Conservation (phyloP, 1,140 invertebrate species). For the Papilio glaucus region DNA sequence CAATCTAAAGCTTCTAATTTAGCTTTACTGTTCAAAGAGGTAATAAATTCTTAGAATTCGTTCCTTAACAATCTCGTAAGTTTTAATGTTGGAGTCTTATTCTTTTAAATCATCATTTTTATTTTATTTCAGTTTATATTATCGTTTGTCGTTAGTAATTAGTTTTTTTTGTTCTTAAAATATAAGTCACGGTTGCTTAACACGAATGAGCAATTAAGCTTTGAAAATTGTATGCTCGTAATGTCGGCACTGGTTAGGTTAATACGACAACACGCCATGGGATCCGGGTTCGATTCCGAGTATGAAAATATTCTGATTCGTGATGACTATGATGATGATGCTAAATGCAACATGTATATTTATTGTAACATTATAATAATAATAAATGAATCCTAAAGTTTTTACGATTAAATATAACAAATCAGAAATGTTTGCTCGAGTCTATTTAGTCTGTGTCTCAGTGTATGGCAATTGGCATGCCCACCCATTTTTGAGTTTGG, state of each 20-base stretch:
- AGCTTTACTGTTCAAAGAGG: no score
- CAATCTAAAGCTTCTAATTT: conserved; percentile 8
- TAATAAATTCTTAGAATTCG: background rate
- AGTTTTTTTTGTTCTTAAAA: conserved; percentile 41
- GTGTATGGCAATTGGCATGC: no score
- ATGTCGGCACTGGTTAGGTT: background rate
- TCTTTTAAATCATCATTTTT: conserved; percentile 51
- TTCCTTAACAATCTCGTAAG: conserved; percentile 49
- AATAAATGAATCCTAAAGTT: no score
- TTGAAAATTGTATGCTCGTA: background rate
- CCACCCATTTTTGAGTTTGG: no score
- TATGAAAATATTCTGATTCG: no score
- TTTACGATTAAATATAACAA: no score
- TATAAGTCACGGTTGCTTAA: conserved; percentile 9
- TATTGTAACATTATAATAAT: no score
- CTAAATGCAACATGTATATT: no score
- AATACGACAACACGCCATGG: background rate
- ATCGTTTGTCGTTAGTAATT: conserved; percentile 52
- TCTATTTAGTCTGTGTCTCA: no score
- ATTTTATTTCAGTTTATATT: conserved; percentile 64
- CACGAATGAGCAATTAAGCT: conserved; percentile 41
- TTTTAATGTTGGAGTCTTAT: conserved; percentile 66
- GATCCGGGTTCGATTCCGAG: background rate
- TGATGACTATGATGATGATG: no score
- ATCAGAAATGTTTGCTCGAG: background rate